phyloP scores from a whole-genome alignment of 2,797 vertebrate species.

The Mormyrus hasselquistii region DNA sequence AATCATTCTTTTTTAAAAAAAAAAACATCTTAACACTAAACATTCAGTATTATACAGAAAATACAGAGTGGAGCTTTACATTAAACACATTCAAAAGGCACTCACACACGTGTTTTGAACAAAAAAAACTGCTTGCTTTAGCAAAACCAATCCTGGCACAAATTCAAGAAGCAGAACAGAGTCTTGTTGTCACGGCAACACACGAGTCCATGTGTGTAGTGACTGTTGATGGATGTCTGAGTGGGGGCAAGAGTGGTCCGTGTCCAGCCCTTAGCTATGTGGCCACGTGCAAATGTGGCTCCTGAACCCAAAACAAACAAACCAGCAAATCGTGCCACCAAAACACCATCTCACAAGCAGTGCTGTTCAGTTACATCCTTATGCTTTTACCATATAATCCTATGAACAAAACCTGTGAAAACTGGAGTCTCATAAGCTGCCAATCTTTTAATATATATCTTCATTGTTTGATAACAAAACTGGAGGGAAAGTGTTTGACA shows the following conservation, averaged over 20 bases:
- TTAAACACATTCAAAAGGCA: background rate
- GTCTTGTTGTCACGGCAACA: conserved; percentile 43
- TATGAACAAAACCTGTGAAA: conserved; percentile 46
- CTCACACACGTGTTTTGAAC: background rate
- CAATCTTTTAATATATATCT: background rate
- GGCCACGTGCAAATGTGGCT: conserved; percentile 50
- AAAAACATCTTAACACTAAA: background rate
- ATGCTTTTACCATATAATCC: conserved; percentile 41
- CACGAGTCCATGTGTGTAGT: conserved; percentile 42
- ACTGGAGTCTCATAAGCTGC: conserved; percentile 17
- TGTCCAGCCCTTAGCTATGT: conserved; percentile 53
- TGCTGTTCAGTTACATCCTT: conserved; percentile 44
- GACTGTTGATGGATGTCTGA: conserved; percentile 49
- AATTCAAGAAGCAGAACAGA: conserved; percentile 45
- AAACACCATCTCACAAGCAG: conserved; percentile 46
- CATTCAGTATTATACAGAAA: background rate
- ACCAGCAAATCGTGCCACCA: conserved; percentile 44
- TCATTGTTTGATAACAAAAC: background rate
- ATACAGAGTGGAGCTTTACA: background rate
- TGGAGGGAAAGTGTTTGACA: background rate
- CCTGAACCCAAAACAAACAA: conserved; percentile 50
- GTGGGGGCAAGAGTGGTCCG: conserved; percentile 53
- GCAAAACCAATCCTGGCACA: conserved; percentile 7
- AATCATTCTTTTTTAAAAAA: background rate
- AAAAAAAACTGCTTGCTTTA: conserved; percentile 1